A percentile compares a stretch with the other conserved stretches of the same genome.
Evolutionary conservation across 2,888 invertebrate genomes (phyloP).

Genomic region (Tortricodes alternella): DNA sequence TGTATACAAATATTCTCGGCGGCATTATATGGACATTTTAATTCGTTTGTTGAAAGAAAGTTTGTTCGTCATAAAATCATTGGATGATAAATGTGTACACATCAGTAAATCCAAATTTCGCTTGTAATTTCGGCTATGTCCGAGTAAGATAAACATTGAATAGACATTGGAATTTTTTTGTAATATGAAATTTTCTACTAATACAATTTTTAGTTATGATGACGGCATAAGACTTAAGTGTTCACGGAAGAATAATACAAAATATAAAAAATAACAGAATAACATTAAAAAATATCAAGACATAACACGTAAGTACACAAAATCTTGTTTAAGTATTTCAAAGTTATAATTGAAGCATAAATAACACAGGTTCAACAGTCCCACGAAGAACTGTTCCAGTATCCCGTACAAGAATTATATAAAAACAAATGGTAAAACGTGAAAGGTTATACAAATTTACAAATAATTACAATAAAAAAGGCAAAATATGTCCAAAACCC

Average conservation of each 20-base stretch:
- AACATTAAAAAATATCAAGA: conserved; percentile 39
- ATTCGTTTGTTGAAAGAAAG: too few species aligned
- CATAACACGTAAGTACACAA: conserved; percentile 42
- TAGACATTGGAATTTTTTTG: too few species aligned
- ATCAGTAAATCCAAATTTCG: too few species aligned
- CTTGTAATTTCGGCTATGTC: too few species aligned
- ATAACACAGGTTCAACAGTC: not conserved
- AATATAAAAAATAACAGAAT: conserved; percentile 41
- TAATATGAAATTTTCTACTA: conserved; percentile 1
- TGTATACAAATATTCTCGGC: too few species aligned
- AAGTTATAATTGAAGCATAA: conserved; percentile 18
- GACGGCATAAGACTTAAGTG: conserved; percentile 33
- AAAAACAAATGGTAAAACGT: conserved; percentile 66
- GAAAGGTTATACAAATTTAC: conserved; percentile 76
- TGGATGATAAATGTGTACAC: too few species aligned
- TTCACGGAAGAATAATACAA: conserved; percentile 36
- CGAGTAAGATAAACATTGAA: too few species aligned
- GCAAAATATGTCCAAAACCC: conserved; percentile 72
- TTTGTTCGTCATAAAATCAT: too few species aligned
- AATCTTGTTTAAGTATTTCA: conserved; percentile 30
- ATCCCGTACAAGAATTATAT: conserved; percentile 31
- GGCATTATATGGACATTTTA: too few species aligned
- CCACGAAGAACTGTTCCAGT: not conserved
- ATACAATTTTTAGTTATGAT: conserved; percentile 12
- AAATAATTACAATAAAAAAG: conserved; percentile 75